phyloP scores from a whole-genome alignment of 2,797 vertebrate species.

The Orestias chungarensis region DNA sequence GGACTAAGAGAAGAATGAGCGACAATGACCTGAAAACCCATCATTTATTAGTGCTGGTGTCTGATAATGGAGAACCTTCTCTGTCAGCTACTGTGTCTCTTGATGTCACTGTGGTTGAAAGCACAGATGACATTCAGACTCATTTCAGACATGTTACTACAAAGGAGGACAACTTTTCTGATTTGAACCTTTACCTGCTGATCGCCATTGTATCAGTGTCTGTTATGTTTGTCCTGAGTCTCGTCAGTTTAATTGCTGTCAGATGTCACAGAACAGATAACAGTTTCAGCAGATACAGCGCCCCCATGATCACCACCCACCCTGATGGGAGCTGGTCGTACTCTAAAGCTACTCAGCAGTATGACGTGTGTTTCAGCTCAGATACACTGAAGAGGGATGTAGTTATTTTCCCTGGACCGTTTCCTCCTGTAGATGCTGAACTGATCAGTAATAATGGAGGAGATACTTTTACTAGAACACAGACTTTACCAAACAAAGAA shows the following conservation, averaged over 20 bases:
- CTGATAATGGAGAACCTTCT: no score
- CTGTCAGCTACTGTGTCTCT: constrained; percentile 55
- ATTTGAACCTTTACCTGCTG: constrained; percentile 52
- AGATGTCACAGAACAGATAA: constrained; percentile 50
- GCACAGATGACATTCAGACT: constrained; percentile 36
- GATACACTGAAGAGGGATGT: constrained; percentile 64
- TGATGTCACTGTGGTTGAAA: constrained; percentile 54
- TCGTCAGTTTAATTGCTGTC: no score
- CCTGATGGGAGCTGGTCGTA: constrained; percentile 69
- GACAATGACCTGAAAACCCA: no score
- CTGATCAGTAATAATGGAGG: constrained; percentile 72
- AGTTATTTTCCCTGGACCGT: constrained; percentile 49
- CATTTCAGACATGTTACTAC: constrained; percentile 36
- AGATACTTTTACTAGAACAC: constrained; percentile 68
- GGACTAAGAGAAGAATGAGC: no score
- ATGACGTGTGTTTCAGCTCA: constrained; percentile 66
- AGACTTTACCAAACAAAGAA: constrained; percentile 64
- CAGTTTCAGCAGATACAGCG: constrained; percentile 39
- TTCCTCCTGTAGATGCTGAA: constrained; percentile 64
- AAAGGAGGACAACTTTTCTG: constrained; percentile 8
- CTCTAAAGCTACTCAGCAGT: constrained; percentile 66
- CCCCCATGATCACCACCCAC: constrained; percentile 63
- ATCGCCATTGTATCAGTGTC: constrained; percentile 54
- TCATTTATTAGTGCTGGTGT: no score
- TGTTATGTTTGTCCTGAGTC: constrained; percentile 44